Base-by-base conservation (phyloP, 2,113 vertebrate species). In the Pseudorasbora parva region DNA sequence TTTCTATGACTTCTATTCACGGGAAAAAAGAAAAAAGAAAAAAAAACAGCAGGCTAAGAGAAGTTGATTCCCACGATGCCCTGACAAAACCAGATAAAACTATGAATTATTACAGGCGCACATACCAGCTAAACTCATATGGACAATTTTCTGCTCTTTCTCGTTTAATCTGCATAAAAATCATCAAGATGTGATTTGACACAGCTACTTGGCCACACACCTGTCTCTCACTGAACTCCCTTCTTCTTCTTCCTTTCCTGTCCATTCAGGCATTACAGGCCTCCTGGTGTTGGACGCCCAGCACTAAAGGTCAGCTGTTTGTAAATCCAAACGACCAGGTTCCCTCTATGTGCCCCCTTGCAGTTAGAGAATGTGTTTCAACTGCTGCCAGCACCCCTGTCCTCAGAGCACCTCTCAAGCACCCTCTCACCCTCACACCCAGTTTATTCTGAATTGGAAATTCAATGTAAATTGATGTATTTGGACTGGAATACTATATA, bases 291-390 rank as follows among this genome's bases (percentile, higher is more conserved):
- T 43, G 7, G 19, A 69, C 17, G n/a, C 57, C 64, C 73, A 56
- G 43, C 33, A 56, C 8, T 45, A 72, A 81, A 72, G 86, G 79
- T 82, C 83, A 87, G 79, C 43, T 71, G 74, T 45, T 85, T 43
- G 23, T 71, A 76, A 78, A 49, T 77, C 23, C 19, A 82, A 76
- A 84, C 57, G 62, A 74, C 51, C 23, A 78, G 64, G 73, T 84
- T 54, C 51, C 41, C 71, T 81, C 59, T 60, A 30, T 45, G 51
- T 62, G 51, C 41, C 80, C 84, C 33, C 25, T 47, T 33, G 56
- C 78, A 84, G 82, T 69, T 23, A 49, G 66, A 41, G 51, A 73
- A 74, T 17, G 41, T 64, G 73, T 86, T 86, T 79, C 23, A 84
- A 79, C 56, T 62, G 27, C 73, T 68, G 84, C 85, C 82, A 82